phyloP scores from a whole-genome alignment of 2,888 invertebrate genomes.

The Epinotia ramella region DNA sequence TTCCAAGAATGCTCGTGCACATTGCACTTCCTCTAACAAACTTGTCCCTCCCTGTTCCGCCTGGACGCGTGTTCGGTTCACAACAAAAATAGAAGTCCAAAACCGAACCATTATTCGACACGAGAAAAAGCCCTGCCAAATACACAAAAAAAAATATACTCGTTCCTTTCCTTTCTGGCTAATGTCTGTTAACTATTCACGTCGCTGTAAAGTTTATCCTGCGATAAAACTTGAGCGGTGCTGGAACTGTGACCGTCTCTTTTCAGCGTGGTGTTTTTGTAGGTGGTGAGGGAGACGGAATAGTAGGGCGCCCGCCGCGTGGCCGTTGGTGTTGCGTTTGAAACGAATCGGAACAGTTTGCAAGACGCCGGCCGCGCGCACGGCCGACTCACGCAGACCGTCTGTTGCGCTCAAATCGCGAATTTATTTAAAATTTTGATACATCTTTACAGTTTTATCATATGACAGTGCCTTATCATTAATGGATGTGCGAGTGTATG shows the following conservation, averaged over 20 bases:
- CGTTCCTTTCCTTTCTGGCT: constrained; percentile 77
- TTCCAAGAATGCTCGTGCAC: constrained; percentile 66
- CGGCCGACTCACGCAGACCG: constrained; percentile 76
- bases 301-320: constrained; percentile 79
- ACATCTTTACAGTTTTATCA: constrained; percentile 69
- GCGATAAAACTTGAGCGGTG: constrained; percentile 75
- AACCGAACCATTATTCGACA: constrained; percentile 63
- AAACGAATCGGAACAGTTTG: constrained; percentile 81
- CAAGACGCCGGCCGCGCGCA: constrained; percentile 82
- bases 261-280: constrained; percentile 61
- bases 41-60: constrained; percentile 59
- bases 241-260: constrained; percentile 67
- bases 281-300: constrained; percentile 75
- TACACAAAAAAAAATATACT: constrained; percentile 77
- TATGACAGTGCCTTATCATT: constrained; percentile 77
- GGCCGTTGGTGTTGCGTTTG: constrained; percentile 78
- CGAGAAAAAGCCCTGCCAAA: constrained; percentile 79
- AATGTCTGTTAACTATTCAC: constrained; percentile 79
- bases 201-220: constrained; percentile 79
- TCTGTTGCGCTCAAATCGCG: constrained; percentile 77
- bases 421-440: constrained; percentile 69
- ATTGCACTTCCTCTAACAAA: constrained; percentile 63
- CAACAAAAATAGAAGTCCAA: constrained; percentile 75
- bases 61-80: constrained; percentile 57
- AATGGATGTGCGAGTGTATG: constrained; percentile 82